phyloP scores from a whole-genome alignment of 2,888 invertebrate species.

The Drosophila nr. fundita region DNA sequence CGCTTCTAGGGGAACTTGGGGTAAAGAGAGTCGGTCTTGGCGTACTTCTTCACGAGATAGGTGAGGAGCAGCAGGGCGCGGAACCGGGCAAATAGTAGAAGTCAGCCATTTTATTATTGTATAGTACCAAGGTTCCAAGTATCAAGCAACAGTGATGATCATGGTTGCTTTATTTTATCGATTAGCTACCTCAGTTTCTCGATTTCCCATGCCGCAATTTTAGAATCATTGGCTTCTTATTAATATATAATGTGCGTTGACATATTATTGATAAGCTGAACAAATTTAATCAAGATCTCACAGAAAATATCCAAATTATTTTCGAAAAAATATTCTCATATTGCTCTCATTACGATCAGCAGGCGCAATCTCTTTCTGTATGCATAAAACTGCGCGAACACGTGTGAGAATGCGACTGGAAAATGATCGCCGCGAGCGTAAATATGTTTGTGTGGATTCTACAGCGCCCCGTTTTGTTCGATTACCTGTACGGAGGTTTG shows the following conservation, averaged over 20 bases:
- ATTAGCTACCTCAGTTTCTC: neutral
- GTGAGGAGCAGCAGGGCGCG: slow-evolving; percentile 88
- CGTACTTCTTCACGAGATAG: slow-evolving; percentile 92
- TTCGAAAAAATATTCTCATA: no score
- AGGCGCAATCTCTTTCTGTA: neutral
- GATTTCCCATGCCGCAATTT: neutral
- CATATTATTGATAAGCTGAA: neutral
- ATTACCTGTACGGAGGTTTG: neutral
- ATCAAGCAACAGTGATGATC: slow-evolving; percentile 56
- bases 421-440: neutral
- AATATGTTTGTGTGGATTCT: neutral
- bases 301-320: neutral
- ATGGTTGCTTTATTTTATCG: neutral
- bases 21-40: slow-evolving; percentile 89
- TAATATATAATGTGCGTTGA: neutral
- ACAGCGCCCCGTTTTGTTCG: neutral
- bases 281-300: neutral
- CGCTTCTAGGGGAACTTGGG: slow-evolving; percentile 87
- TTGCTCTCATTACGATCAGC: neutral
- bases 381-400: neutral
- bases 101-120: slow-evolving; percentile 6
- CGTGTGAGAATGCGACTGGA: neutral
- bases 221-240: neutral
- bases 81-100: slow-evolving; percentile 88
- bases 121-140: slow-evolving; percentile 55